Evolutionary conservation across 2,797 vertebrate species (phyloP).

Genomic region (Okamejei kenojei): DNA sequence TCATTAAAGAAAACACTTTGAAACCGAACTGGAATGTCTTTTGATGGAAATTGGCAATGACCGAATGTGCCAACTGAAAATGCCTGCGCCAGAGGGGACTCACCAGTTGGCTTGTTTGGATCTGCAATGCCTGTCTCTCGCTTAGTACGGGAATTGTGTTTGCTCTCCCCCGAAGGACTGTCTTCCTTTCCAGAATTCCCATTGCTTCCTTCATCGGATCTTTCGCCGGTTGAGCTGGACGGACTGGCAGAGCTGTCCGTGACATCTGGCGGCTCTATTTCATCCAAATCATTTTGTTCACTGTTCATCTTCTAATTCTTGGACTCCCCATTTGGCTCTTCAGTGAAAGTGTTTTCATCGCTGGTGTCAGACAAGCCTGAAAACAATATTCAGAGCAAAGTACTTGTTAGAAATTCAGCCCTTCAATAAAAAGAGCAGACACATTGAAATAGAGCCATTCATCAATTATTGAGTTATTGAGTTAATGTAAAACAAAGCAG

Average conservation of each 20-base stretch:
- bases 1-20: constrained; percentile 46
- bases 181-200: neutral
- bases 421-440: neutral
- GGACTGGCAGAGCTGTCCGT: constrained; percentile 25
- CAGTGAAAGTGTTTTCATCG: neutral
- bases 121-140: neutral
- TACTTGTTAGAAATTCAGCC: neutral
- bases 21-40: constrained; percentile 43
- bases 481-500: neutral
- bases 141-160: neutral
- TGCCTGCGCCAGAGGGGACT: constrained; percentile 36
- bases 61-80: constrained; percentile 42
- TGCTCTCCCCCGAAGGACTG: neutral
- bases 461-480: neutral
- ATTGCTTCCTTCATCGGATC: neutral
- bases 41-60: constrained; percentile 30
- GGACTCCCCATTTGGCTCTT: neutral
- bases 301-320: neutral
- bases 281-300: constrained; percentile 8
- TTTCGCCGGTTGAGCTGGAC: constrained; percentile 36
- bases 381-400: neutral
- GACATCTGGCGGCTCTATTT: constrained; percentile 42
- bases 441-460: neutral
- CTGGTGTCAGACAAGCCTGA: neutral
- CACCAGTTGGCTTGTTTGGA: neutral